These are phyloP conservation scores for Reticulitermes speratus DNA, from an alignment of 1,140 invertebrate genomes.

Conservation along the genomic window DNA sequence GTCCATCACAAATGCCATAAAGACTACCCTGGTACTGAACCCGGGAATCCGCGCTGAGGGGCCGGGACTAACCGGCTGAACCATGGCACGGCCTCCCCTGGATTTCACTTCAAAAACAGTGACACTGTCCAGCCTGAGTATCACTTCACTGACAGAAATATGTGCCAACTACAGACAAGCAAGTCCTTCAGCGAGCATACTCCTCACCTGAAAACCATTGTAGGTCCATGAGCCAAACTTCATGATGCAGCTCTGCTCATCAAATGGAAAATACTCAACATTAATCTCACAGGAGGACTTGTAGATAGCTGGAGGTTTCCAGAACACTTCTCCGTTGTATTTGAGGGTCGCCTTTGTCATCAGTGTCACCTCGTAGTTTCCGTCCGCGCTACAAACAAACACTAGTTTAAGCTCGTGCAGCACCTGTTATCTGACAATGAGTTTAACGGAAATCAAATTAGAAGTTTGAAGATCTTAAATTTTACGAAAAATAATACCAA, in stretches of 20 bases:
- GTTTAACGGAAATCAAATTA: too few relatives aligned
- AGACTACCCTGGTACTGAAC: too few relatives aligned
- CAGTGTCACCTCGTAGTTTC: constrained; percentile 95
- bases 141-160: not conserved
- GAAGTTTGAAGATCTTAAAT: too few relatives aligned
- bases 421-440: not conserved
- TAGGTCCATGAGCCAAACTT: constrained; percentile 97
- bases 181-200: too few relatives aligned
- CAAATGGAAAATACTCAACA: constrained; percentile 94
- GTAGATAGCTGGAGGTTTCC: constrained; percentile 99
- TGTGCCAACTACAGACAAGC: too few relatives aligned
- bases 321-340: constrained; percentile 86
- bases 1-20: too few relatives aligned
- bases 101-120: not conserved
- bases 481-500: too few relatives aligned
- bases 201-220: constrained; percentile 76
- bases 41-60: too few relatives aligned
- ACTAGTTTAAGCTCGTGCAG: not conserved
- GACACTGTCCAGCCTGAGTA: not conserved
- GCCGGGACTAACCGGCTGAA: too few relatives aligned
- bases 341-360: constrained; percentile 95
- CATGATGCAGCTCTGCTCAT: constrained; percentile 91
- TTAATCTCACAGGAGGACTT: constrained; percentile 96
- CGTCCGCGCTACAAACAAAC: constrained; percentile 74
- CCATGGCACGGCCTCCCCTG: too few relatives aligned